A percentile compares a stretch with the other conserved stretches of the same genome.
phyloP scores from a whole-genome alignment of 2,797 vertebrate species.

The Melanotaenia pygmaea region DNA sequence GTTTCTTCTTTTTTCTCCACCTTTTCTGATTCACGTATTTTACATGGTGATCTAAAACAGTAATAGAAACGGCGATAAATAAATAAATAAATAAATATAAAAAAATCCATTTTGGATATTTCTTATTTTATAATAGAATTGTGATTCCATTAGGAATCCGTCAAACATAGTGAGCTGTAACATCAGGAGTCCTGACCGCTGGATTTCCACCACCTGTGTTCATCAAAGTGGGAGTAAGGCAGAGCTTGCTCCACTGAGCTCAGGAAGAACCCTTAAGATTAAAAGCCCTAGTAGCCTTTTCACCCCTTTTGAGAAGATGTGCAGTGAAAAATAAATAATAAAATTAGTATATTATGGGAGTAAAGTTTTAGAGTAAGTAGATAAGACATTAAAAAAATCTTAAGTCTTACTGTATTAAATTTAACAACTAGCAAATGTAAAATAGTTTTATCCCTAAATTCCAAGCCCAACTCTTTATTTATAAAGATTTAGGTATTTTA shows the following conservation, averaged over 20 bases:
- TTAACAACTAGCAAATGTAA: not conserved
- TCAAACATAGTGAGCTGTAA: not conserved
- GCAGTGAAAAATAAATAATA: not conserved
- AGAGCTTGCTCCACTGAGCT: not conserved
- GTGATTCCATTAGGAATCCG: not conserved
- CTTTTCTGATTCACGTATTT: not conserved
- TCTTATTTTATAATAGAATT: not conserved
- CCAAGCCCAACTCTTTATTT: not conserved
- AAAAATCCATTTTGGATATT: no score
- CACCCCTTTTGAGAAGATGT: not conserved
- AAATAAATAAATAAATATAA: no score
- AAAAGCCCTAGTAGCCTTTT: not conserved
- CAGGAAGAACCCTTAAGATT: not conserved
- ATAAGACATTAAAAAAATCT: not conserved
- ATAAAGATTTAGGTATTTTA: conserved; percentile 6
- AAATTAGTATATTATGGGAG: not conserved
- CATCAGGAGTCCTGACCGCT: not conserved
- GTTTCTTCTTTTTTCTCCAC: not conserved
- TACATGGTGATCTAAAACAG: not conserved
- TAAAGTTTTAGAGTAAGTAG: not conserved
- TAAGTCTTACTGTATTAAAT: not conserved
- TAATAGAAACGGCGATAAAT: not conserved
- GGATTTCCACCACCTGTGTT: not conserved
- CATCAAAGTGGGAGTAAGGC: not conserved
- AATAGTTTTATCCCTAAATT: not conserved